Evolutionary conservation across 1,140 invertebrate genomes (phyloP), one percentile per base, ranked within the genome.

Genomic region (Aphidius ervi): DNA sequence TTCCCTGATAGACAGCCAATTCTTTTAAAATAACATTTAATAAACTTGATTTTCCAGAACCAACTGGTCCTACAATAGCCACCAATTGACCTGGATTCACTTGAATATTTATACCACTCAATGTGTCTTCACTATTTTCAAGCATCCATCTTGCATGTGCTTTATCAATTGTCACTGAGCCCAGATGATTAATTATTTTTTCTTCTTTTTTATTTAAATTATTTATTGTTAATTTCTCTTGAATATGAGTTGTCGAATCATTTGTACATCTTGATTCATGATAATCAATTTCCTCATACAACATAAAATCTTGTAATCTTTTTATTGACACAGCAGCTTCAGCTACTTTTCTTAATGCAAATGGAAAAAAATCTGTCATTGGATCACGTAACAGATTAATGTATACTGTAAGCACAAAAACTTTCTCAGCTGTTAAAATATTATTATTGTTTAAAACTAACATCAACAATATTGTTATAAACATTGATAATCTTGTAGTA

Each of bases 11-110:
- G 5, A 85, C 65, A 16, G 84, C 84, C 6, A 94, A 71, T 72
- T 96, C 93, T 9, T 86, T 83, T 0, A 96, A 75, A 45, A 95
- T 83, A 0, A 88, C 83, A 70, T 93, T 87, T 0, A 95, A 75
- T 1, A 95, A 76, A 6, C 92, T 86, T 0, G 82, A 85, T 68
- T 94, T 94, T 10, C 92, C 91, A 0, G 87, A 82, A 6, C 91
- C 90, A 41, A 94, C 91, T 45, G 87, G 85, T 4, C 92, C 92
- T 46, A 94, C 86, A 4, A 94, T 77, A 0, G 87, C 88, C 0
- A 89, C 74, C 9, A 93, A 69, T 40, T 88, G 81, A 8, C 86
- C 85, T 4, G 85, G 81, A 62, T 83, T 82, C 23, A 89, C 83
- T 60, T 83, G 76, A 0, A 86, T 74, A 57, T 77, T 84, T 5